Percentiles rank a stretch among this genome's conserved stretches.
phyloP scores from a whole-genome alignment of 2,113 vertebrate genomes.

The Urocynchramus pylzowi region DNA sequence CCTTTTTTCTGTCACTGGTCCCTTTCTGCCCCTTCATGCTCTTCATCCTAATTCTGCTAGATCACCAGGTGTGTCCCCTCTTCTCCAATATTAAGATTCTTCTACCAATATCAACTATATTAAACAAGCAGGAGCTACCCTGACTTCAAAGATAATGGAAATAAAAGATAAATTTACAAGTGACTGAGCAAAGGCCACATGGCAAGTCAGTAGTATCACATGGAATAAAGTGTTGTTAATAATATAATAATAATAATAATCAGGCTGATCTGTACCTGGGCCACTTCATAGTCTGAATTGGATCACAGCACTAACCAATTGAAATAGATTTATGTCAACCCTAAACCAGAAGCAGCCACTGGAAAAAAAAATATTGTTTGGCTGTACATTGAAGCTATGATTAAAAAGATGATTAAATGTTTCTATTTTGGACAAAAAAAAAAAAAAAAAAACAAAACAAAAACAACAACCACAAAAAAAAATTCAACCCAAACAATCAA shows the following conservation, averaged over 20 bases:
- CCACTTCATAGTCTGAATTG: neutral
- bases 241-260: no score
- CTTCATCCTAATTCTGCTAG: neutral
- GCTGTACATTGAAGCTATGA: neutral
- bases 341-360: slow-evolving; percentile 20
- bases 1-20: neutral
- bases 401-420: slow-evolving; percentile 19
- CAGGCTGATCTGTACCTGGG: neutral
- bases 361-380: neutral
- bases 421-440: neutral
- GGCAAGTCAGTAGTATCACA: neutral
- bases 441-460: no score
- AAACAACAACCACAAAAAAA: neutral
- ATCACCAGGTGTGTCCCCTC: neutral
- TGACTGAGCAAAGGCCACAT: neutral
- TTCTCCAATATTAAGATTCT: neutral
- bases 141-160: neutral
- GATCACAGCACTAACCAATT: neutral
- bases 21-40: neutral
- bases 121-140: neutral
- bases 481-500: neutral
- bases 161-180: neutral
- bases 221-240: neutral
- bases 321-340: neutral
- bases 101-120: neutral